phyloP scores from a whole-genome alignment of 2,888 invertebrate genomes.

The Agonopterix subpropinquella region DNA sequence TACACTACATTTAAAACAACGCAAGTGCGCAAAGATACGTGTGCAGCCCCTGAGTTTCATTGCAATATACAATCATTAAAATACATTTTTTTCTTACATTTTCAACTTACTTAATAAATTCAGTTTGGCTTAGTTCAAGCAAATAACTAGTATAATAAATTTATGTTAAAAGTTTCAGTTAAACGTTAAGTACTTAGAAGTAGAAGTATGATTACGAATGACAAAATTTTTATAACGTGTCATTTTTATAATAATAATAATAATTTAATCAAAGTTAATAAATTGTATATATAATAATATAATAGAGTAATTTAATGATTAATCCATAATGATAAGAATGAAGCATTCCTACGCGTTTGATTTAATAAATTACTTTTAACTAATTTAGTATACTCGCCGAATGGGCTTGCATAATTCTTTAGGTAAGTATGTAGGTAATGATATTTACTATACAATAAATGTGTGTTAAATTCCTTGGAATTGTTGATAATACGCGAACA shows the following conservation, averaged over 20 bases:
- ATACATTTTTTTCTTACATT: conserved; percentile 72
- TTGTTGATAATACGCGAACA: conserved; percentile 61
- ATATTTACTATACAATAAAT: conserved; percentile 68
- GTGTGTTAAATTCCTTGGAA: conserved; percentile 68
- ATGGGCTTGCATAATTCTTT: conserved; percentile 61
- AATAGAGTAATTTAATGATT: conserved; percentile 77
- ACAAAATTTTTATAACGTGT: conserved; percentile 75
- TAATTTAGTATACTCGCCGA: conserved; percentile 79
- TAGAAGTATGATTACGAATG: conserved; percentile 76
- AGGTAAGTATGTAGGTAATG: conserved; percentile 62
- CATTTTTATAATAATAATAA: conserved; percentile 75
- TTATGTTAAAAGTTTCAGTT: conserved; percentile 74
- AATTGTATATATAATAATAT: conserved; percentile 76
- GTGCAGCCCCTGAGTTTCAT: conserved; percentile 35
- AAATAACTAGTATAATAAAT: conserved; percentile 76
- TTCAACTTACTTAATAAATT: conserved; percentile 76
- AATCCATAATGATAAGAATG: conserved; percentile 76
- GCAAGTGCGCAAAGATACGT: conserved; percentile 25
- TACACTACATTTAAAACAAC: conserved; percentile 17
- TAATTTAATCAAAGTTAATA: conserved; percentile 76
- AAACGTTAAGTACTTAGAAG: conserved; percentile 72
- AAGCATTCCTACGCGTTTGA: conserved; percentile 76
- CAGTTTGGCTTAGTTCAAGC: conserved; percentile 77
- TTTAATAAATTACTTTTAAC: conserved; percentile 79
- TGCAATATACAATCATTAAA: conserved; percentile 73